Conservation (phyloP, 2,113 vertebrate genomes). For the Colossoma macropomum region DNA sequence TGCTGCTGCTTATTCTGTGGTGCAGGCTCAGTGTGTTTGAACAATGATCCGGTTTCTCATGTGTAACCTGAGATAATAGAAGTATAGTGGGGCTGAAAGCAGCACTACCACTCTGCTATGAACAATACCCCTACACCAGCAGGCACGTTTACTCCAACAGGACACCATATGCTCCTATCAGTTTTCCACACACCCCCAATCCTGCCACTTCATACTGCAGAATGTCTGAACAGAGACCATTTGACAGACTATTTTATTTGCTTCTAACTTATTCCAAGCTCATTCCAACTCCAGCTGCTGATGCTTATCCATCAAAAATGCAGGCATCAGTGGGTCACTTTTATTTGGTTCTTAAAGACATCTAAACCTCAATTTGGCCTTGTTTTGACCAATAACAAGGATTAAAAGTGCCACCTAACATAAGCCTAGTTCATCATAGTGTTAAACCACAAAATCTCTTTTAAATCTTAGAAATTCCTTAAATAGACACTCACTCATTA, state of each 20-base stretch:
- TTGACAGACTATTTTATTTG: background rate
- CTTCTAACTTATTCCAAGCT: background rate
- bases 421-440: no score
- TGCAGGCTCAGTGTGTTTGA: background rate
- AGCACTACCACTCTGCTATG: slow-evolving; percentile 13
- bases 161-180: no score
- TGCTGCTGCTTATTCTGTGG: background rate
- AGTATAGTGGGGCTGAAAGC: background rate
- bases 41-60: background rate
- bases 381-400: no score
- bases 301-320: background rate
- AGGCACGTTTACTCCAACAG: background rate
- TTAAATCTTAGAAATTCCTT: no score
- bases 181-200: no score
- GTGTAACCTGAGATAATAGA: background rate
- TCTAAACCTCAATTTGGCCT: no score
- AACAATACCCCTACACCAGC: slow-evolving; percentile 5
- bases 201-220: slow-evolving; percentile 1
- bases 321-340: background rate
- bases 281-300: background rate
- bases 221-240: background rate
- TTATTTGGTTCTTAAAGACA: no score
- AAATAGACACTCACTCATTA: background rate
- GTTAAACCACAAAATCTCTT: no score
- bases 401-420: no score